Percentiles rank a stretch among this genome's conserved stretches.
Conservation (phyloP, 2,888 invertebrate genomes). For the Scaptomyza flava region DNA sequence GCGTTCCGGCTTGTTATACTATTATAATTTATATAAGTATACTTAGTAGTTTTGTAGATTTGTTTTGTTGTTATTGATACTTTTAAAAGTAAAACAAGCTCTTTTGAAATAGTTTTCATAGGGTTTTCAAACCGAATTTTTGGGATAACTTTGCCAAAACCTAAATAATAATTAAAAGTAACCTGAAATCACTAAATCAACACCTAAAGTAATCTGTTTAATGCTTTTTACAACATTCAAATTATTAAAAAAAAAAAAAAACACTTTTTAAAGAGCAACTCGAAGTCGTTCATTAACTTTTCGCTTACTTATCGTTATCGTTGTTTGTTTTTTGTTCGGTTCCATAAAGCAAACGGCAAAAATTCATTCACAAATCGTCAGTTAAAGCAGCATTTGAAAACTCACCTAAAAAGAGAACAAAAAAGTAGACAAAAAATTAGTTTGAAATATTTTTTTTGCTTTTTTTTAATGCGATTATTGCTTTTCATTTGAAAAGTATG, state of each 20-base stretch:
- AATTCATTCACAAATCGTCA: conserved; percentile 17
- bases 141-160: too few species aligned
- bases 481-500: too few species aligned
- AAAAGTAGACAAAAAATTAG: conserved; percentile 9
- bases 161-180: too few species aligned
- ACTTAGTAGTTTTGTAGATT: conserved; percentile 33
- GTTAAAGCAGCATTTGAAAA: conserved; percentile 23
- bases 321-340: conserved; percentile 10
- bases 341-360: conserved; percentile 5
- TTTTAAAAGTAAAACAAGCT: too few species aligned
- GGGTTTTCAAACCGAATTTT: neutral
- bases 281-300: neutral
- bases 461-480: neutral
- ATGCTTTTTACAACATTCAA: too few species aligned
- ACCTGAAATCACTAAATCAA: too few species aligned
- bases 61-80: neutral
- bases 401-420: conserved; percentile 33
- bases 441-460: neutral
- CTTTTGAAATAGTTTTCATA: too few species aligned
- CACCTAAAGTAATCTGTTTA: too few species aligned
- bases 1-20: conserved; percentile 31
- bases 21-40: neutral
- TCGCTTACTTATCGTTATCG: conserved; percentile 12
- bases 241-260: too few species aligned
- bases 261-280: conserved; percentile 8